Percentiles rank a stretch among this genome's conserved stretches.
phyloP scores from a whole-genome alignment of 1,140 invertebrate genomes.

The Nephotettix cincticeps region DNA sequence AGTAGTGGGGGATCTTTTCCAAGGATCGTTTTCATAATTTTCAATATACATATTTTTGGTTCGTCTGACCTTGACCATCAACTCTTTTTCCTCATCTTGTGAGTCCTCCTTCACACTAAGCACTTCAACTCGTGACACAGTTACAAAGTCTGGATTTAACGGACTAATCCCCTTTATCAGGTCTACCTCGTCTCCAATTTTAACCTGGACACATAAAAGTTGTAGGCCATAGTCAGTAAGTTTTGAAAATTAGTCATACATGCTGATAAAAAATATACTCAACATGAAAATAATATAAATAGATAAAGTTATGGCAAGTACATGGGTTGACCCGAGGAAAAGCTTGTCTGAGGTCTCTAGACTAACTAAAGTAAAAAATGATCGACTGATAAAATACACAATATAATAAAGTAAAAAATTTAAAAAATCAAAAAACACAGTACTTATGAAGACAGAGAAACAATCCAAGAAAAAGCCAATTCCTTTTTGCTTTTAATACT shows the following conservation, averaged over 20 bases:
- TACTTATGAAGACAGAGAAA: too few relatives aligned
- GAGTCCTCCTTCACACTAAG: slow-evolving; percentile 46
- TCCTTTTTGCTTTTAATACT: too few relatives aligned
- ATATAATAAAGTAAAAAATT: too few relatives aligned
- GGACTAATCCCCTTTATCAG: slow-evolving; percentile 56
- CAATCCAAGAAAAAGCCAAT: too few relatives aligned
- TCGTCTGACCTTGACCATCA: slow-evolving; percentile 55
- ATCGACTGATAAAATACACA: too few relatives aligned
- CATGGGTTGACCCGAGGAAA: background rate
- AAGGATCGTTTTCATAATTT: slow-evolving; percentile 42
- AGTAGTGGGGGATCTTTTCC: background rate
- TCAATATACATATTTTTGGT: slow-evolving; percentile 61
- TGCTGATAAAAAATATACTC: background rate
- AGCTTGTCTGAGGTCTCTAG: background rate
- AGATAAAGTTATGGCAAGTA: background rate
- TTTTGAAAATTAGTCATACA: too few relatives aligned
- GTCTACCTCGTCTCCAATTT: slow-evolving; percentile 64
- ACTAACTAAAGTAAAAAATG: background rate
- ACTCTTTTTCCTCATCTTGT: slow-evolving; percentile 46
- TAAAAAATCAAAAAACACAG: too few relatives aligned
- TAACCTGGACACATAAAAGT: slow-evolving; percentile 45
- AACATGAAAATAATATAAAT: background rate
- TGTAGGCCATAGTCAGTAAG: too few relatives aligned
- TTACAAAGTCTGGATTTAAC: slow-evolving; percentile 59
- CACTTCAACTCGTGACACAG: slow-evolving; percentile 60